Evolutionary conservation across 2,797 vertebrate species (phyloP), one percentile per base, ranked within the genome.

Genomic region (Heterohyrax brucei): DNA sequence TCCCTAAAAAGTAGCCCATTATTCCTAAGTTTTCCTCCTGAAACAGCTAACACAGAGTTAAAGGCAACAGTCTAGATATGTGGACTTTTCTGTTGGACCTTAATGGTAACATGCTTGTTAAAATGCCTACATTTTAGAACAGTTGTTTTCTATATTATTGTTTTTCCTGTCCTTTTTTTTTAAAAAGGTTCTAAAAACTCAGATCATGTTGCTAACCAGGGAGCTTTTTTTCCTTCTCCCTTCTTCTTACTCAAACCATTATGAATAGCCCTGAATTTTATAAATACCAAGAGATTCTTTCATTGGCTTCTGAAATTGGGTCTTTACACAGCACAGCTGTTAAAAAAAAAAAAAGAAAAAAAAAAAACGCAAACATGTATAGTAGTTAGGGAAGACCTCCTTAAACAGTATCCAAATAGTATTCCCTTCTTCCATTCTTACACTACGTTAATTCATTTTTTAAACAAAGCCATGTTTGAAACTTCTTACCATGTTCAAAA

Each of bases 391-490:
- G 61, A 78, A 78, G 77, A 85, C 26, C 70, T 33, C 33, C 73
- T 78, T 33, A 78, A 78, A 70, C 70, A 83, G 21, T 3, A 30
- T 28, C 72, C 8, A 70, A 85, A 46, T 19, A 66, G 61, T 44
- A 59, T 13, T 59, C 28, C 19, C 12, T 78, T 59, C 24, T 78
- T 78, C 48, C n/a, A 78, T 70, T 78, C 33, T 78, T 59, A 24
- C 24, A n/a, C 56, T 10, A 59, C 2, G 59, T 6, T 68, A 78
- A 70, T 68, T 6, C 28, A 21, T 18, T 85, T 59, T 83, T 85
- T 68, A 85, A 24, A 77, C 9, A 66, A 75, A 76, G 46, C 28
- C 44, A 91, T 48, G 39, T 85, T 92, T 78, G 77, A 78, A 92
- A 85, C 21, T 59, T 85, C 50, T 64, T 92, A 76, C 64, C 75